A percentile compares a stretch with the other conserved stretches of the same genome.
These are phyloP conservation scores for Eledone cirrhosa DNA, from an alignment of 2,888 invertebrate genomes.

Conservation along the genomic window DNA sequence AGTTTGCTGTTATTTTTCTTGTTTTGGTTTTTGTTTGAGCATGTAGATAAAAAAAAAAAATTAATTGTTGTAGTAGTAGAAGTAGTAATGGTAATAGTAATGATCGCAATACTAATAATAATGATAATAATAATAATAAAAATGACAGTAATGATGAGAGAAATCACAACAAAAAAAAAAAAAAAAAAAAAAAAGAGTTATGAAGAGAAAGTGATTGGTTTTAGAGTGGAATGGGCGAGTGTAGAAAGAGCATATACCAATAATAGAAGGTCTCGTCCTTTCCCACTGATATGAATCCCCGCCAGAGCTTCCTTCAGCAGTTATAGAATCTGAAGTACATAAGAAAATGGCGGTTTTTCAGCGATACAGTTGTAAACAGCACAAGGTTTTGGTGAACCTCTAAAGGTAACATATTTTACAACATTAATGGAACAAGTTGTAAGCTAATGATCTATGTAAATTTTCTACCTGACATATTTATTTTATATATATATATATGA, in stretches of 20 bases:
- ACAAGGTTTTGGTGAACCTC: no score
- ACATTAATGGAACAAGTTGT: no score
- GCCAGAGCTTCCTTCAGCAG: slow-evolving; percentile 27
- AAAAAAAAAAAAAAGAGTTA: not conserved
- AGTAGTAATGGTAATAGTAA: not conserved
- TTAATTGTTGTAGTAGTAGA: no score
- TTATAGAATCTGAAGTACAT: slow-evolving; percentile 23
- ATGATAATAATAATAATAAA: not conserved
- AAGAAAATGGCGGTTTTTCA: not conserved
- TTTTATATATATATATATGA: no score
- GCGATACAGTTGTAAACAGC: no score
- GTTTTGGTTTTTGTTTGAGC: not conserved
- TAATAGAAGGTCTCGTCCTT: slow-evolving; percentile 25
- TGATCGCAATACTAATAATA: not conserved
- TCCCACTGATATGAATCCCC: slow-evolving; percentile 26
- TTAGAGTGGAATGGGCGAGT: not conserved
- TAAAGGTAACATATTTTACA: no score
- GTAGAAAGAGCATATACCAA: slow-evolving; percentile 27
- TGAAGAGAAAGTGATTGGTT: not conserved
- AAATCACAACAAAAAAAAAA: not conserved
- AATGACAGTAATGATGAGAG: not conserved
- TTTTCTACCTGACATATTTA: no score
- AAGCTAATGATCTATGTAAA: no score
- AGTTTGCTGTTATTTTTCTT: not conserved
- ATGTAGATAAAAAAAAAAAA: not conserved